Evolutionary conservation across 2,797 vertebrate genomes (phyloP).

Genomic region (Sebastes hubbsi): DNA sequence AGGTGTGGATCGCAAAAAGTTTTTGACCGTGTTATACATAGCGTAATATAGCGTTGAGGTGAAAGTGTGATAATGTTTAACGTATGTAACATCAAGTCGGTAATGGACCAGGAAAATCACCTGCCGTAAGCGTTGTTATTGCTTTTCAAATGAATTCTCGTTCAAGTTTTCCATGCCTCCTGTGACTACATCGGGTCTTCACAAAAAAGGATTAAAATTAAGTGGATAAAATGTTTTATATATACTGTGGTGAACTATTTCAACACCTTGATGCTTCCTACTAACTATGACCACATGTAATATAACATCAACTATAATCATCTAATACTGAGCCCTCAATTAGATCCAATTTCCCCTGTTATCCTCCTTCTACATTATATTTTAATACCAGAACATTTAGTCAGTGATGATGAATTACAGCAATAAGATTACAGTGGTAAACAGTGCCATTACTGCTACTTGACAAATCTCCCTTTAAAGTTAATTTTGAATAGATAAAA

Average conservation of each 20-base stretch:
- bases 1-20: no score
- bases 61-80: no score
- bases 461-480: background rate
- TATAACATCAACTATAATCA: background rate
- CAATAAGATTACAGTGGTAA: background rate
- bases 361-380: background rate
- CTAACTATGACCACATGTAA: background rate
- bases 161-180: no score
- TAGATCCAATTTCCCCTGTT: background rate
- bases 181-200: no score
- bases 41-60: no score
- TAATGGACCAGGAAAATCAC: no score
- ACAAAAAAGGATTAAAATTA: no score
- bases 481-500: no score
- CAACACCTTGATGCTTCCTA: background rate
- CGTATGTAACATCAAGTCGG: no score
- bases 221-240: background rate
- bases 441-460: background rate
- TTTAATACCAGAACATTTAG: background rate
- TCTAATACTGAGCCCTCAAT: background rate
- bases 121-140: no score
- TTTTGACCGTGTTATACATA: no score
- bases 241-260: background rate
- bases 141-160: no score
- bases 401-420: background rate